phyloP scores from a whole-genome alignment of 2,888 invertebrate species.

The Eurytoma californica region DNA sequence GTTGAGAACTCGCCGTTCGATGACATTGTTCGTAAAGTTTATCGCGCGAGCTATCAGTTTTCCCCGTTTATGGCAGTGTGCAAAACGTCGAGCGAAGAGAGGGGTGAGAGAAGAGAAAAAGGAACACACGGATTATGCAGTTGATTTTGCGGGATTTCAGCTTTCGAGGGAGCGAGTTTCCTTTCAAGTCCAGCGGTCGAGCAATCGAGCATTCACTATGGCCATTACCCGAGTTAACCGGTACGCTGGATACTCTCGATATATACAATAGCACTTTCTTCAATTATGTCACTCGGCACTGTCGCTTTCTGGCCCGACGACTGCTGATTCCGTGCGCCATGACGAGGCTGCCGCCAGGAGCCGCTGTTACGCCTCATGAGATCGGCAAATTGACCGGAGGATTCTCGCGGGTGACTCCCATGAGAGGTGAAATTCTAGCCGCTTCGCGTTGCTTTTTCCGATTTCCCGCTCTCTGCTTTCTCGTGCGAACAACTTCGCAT shows the following conservation, averaged over 20 bases:
- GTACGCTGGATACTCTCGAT: conserved; percentile 4
- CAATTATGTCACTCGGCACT: conserved; percentile 44
- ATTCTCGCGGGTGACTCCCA: conserved; percentile 14
- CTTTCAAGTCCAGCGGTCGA: conserved; percentile 5
- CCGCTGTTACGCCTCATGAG: conserved; percentile 36
- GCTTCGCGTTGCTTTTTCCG: neutral
- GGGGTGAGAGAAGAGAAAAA: neutral
- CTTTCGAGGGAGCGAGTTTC: conserved; percentile 23
- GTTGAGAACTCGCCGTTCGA: conserved; percentile 73
- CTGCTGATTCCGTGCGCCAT: conserved; percentile 16
- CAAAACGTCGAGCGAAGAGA: neutral
- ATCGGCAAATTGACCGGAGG: conserved; percentile 21
- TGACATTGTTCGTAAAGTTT: conserved; percentile 58
- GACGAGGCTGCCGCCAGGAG: conserved; percentile 8
- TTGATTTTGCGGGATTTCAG: neutral
- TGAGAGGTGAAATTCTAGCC: conserved; percentile 1
- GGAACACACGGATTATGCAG: neutral
- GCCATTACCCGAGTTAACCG: neutral
- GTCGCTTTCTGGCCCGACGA: conserved; percentile 41
- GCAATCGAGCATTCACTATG: conserved; percentile 1
- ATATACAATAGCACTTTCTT: conserved; percentile 24
- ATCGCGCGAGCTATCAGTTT: neutral
- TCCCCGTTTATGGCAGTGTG: neutral
- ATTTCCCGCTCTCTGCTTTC: conserved; percentile 21
- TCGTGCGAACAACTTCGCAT: neutral